Percentiles rank a stretch among this genome's conserved stretches.
Conservation (phyloP, 1,140 invertebrate species). For the Drosophila mayri region DNA sequence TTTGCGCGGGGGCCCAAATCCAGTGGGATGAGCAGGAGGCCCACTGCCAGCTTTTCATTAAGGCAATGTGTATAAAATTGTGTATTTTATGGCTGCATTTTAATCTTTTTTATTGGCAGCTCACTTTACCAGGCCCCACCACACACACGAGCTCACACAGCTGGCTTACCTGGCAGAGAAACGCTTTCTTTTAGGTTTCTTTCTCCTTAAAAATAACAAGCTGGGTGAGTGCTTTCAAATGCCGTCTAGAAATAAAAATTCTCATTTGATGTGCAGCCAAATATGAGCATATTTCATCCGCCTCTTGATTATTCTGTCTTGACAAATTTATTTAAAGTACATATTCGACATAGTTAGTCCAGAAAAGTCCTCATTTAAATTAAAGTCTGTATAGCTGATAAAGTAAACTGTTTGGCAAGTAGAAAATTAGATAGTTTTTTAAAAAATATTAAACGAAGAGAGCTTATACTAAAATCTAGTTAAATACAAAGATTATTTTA, state of each 20-base stretch:
- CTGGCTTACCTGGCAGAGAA: constrained; percentile 22
- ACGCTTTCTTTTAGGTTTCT: neutral
- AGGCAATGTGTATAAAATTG: constrained; percentile 70
- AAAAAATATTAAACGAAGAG: too few species aligned
- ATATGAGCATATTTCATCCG: constrained; percentile 39
- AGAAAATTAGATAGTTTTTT: neutral
- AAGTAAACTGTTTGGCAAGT: neutral
- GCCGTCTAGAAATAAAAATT: constrained; percentile 10
- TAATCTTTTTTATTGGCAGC: constrained; percentile 74
- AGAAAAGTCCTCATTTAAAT: neutral
- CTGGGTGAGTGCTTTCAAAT: constrained; percentile 24
- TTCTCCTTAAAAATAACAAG: constrained; percentile 19
- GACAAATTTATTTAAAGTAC: neutral
- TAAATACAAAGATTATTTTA: too few species aligned
- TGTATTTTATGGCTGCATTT: constrained; percentile 77
- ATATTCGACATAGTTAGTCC: neutral
- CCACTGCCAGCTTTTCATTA: constrained; percentile 65
- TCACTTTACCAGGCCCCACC: constrained; percentile 20
- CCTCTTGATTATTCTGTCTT: constrained; percentile 22
- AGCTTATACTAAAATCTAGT: too few species aligned
- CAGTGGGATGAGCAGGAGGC: constrained; percentile 6
- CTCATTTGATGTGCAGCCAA: neutral
- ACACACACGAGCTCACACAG: constrained; percentile 14
- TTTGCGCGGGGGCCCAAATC: constrained; percentile 13
- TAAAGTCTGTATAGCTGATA: neutral